Conservation (phyloP, 1,140 invertebrate genomes). For the Aphidius ervi region DNA sequence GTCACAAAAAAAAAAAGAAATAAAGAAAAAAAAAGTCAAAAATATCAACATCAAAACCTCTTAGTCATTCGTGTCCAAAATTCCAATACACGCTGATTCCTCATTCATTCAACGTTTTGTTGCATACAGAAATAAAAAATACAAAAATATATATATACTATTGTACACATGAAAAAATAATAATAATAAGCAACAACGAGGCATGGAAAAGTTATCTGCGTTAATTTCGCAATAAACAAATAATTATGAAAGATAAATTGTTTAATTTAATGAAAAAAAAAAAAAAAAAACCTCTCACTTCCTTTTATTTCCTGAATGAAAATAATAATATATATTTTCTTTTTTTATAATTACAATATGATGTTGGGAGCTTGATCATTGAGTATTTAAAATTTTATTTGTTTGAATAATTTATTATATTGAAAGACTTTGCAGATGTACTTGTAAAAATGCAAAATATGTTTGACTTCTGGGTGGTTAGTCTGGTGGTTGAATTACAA, state of each 20-base stretch:
- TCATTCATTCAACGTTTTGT: slow-evolving; percentile 14
- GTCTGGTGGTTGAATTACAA: slow-evolving; percentile 52
- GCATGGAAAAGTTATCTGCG: slow-evolving; percentile 12
- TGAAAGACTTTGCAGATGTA: slow-evolving; percentile 42
- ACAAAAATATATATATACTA: neutral
- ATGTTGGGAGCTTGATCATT: neutral
- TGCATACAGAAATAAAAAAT: slow-evolving; percentile 24
- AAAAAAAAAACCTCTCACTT: no score
- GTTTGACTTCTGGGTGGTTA: slow-evolving; percentile 52
- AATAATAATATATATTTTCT: neutral
- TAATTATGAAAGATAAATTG: slow-evolving; percentile 44
- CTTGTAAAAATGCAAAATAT: slow-evolving; percentile 54
- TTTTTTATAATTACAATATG: neutral
- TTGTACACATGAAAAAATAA: slow-evolving; percentile 40
- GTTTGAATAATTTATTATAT: slow-evolving; percentile 39
- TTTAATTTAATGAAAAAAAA: neutral
- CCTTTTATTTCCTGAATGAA: neutral
- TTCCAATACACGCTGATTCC: slow-evolving; percentile 31
- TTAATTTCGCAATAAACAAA: slow-evolving; percentile 52
- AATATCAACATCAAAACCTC: slow-evolving; percentile 50
- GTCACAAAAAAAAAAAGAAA: slow-evolving; percentile 25
- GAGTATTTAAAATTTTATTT: slow-evolving; percentile 16
- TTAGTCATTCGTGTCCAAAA: slow-evolving; percentile 52
- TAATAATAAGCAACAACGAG: slow-evolving; percentile 24
- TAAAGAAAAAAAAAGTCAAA: slow-evolving; percentile 29